These are phyloP conservation scores for Epinotia brunnichana DNA, from an alignment of 2,888 invertebrate species.

Conservation along the genomic window DNA sequence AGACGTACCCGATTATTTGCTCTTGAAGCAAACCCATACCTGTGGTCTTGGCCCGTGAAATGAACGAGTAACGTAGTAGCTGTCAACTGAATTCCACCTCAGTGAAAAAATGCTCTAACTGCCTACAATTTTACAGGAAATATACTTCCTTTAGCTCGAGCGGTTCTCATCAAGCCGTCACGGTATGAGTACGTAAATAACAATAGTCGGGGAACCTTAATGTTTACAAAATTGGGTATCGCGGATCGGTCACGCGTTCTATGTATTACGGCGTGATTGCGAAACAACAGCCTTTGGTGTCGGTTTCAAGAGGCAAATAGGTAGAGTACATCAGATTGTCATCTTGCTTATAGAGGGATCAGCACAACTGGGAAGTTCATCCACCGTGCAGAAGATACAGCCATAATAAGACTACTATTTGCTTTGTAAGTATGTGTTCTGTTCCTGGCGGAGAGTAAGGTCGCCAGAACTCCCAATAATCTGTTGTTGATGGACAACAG, in stretches of 20 bases:
- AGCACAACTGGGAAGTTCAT: too few species aligned
- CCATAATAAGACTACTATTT: too few species aligned
- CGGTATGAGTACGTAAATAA: constrained; percentile 7
- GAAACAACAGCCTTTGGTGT: too few species aligned
- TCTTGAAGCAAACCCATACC: neutral
- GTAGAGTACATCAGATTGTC: too few species aligned
- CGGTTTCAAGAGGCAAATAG: too few species aligned
- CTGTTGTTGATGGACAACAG: too few species aligned
- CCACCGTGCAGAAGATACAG: too few species aligned
- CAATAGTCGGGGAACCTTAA: neutral
- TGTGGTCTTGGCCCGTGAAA: constrained; percentile 36
- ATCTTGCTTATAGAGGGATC: too few species aligned
- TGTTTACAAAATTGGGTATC: neutral
- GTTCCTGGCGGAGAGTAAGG: too few species aligned
- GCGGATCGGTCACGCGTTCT: neutral
- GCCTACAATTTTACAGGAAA: neutral
- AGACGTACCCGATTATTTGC: too few species aligned
- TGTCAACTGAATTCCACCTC: neutral
- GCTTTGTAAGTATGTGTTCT: too few species aligned
- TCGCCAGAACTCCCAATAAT: too few species aligned
- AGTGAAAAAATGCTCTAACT: neutral
- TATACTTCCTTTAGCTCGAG: neutral
- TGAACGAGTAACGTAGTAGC: neutral
- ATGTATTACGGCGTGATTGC: neutral
- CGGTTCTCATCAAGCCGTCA: neutral